Percentiles rank a stretch among this genome's conserved stretches.
These are phyloP conservation scores for Sarcophaga peregrina DNA, from an alignment of 1,140 invertebrate genomes.

Conservation along the genomic window DNA sequence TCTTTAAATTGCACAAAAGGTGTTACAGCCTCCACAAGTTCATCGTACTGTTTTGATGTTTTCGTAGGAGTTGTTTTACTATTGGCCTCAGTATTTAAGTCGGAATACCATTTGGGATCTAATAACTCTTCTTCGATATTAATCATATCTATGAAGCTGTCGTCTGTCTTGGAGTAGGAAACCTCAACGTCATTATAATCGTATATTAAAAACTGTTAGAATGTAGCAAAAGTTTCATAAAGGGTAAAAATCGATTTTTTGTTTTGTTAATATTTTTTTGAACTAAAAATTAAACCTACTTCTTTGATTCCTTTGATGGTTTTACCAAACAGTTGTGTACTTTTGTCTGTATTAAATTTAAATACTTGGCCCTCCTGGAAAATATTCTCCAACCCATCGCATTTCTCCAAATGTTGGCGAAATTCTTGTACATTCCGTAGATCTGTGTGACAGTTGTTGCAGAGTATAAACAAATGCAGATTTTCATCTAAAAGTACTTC, in stretches of 20 bases:
- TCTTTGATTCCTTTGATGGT: conserved; percentile 8
- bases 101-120: conserved; percentile 59
- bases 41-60: conserved; percentile 30
- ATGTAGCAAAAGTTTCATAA: too few species aligned
- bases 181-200: conserved; percentile 21
- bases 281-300: not conserved
- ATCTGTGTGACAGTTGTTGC: conserved; percentile 51
- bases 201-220: conserved; percentile 24
- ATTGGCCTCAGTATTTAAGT: not conserved
- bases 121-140: conserved; percentile 58
- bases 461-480: conserved; percentile 50
- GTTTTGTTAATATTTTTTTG: not conserved
- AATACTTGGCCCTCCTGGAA: not conserved
- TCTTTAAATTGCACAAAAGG: conserved; percentile 43
- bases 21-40: conserved; percentile 22
- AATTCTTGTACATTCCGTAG: conserved; percentile 30
- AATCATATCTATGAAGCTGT: conserved; percentile 39
- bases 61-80: not conserved
- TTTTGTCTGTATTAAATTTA: conserved; percentile 7
- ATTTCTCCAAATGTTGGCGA: conserved; percentile 27
- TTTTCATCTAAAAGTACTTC: conserved; percentile 56
- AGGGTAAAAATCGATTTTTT: conserved; percentile 21
- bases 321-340: not conserved
- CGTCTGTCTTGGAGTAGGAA: not conserved
- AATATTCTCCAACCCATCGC: not conserved